Conservation (phyloP, 2,888 invertebrate genomes). For the Loripinus fragilis region DNA sequence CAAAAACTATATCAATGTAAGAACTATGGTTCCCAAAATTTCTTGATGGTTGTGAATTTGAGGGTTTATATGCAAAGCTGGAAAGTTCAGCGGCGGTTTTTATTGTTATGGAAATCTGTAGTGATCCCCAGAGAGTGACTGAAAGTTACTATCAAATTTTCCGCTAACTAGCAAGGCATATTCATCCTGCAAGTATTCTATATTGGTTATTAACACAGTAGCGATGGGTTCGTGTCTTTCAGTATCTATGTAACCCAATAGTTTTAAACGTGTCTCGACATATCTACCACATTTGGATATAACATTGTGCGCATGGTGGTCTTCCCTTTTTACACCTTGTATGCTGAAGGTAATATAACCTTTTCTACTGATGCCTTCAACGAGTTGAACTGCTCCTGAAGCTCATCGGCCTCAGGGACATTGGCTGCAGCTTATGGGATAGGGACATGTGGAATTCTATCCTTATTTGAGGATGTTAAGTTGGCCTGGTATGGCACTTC, state of each 20-base stretch:
- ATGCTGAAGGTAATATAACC: not conserved
- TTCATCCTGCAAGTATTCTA: slow-evolving; percentile 34
- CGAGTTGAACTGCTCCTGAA: slow-evolving; percentile 30
- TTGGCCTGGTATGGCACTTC: not conserved
- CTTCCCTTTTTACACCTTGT: slow-evolving; percentile 25
- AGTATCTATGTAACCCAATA: not conserved
- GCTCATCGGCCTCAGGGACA: slow-evolving; percentile 21
- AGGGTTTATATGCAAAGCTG: too few relatives aligned
- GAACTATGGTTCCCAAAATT: too few relatives aligned
- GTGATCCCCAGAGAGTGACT: slow-evolving; percentile 26
- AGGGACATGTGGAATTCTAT: not conserved
- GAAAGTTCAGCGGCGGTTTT: slow-evolving; percentile 33
- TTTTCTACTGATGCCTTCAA: not conserved
- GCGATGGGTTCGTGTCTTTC: slow-evolving; percentile 7
- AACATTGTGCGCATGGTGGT: slow-evolving; percentile 1
- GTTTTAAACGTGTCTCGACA: slow-evolving; percentile 3
- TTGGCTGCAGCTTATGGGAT: slow-evolving; percentile 11
- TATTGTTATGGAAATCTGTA: slow-evolving; percentile 30
- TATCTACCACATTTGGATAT: too few relatives aligned
- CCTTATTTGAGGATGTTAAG: not conserved
- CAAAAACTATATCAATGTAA: too few relatives aligned
- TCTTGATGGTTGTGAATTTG: too few relatives aligned
- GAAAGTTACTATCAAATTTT: slow-evolving; percentile 33
- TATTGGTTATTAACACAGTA: slow-evolving; percentile 12
- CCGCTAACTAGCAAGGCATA: slow-evolving; percentile 40